Evolutionary conservation across 2,113 vertebrate genomes (phyloP), one percentile per base, ranked within the genome.

Genomic region (Psophia crepitans): DNA sequence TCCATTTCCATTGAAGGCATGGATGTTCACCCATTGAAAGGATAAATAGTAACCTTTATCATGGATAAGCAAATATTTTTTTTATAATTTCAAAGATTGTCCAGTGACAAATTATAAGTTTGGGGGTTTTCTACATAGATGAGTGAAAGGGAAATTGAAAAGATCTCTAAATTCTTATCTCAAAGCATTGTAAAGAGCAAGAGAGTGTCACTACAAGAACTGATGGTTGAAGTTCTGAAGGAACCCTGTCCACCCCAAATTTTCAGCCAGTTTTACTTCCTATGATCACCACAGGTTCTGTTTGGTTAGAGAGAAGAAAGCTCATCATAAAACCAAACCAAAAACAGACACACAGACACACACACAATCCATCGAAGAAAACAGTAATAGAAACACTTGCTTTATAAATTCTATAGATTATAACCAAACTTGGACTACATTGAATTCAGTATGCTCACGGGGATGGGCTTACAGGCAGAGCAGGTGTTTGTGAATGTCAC

Each of bases 401-500:
- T 98, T 99, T 98, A 91, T 98, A 98, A 78, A 98, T 97, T 19
- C 94, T 77, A 3, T 98, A 98, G 56, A 98, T n/a, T n/a, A n/a
- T n/a, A 93, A 96, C 98, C 98, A 73, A 98, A 98, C 91, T 80
- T 98, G 63, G 98, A 99, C 96, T 98, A 98, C 97, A 98, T 98
- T 84, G 93, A 97, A 88, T 98, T 98, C n/a, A 98, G 97, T 98
- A 98, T 98, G 84, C 98, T 97, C 61, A 98, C 98, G 7, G 95
- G 96, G 76, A 98, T 98, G 74, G 98, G 98, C 86, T 99, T 97
- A 41, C 98, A 98, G 84, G 95, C 98, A 24, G 98, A 98, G 17
- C 97, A 98, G 96, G 98, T 99, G 91, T 97, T 98, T 9, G 98
- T 99, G 95, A 99, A 98, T 54, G 98, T 98, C 49, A 98, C 98